Evolutionary conservation across 2,113 vertebrate species (phyloP).

Genomic region (Oreocharis arfaki): DNA sequence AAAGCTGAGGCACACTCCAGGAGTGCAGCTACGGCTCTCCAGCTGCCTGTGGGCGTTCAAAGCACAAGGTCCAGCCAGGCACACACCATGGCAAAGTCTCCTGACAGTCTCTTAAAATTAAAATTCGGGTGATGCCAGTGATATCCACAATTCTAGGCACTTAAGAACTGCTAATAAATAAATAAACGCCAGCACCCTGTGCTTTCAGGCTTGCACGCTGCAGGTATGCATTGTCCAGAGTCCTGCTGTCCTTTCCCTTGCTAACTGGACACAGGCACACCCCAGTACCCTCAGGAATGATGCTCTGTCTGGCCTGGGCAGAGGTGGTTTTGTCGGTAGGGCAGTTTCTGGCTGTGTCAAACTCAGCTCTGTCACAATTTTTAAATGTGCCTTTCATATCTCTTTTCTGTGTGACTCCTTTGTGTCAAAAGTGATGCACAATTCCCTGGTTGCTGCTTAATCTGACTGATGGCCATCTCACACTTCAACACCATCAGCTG

Average conservation of each 20-base stretch:
- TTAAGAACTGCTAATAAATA: not conserved
- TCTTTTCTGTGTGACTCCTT: not conserved
- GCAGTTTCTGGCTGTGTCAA: not conserved
- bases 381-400: not conserved
- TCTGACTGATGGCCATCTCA: not conserved
- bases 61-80: not conserved
- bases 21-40: not conserved
- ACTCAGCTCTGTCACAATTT: not conserved
- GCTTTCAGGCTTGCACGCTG: not conserved
- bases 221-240: not conserved
- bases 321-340: not conserved
- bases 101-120: not conserved
- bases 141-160: not conserved
- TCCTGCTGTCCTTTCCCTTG: not conserved
- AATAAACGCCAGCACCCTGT: not conserved
- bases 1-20: not conserved
- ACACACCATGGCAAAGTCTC: not conserved
- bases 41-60: not conserved
- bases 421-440: not conserved
- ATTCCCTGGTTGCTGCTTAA: not conserved
- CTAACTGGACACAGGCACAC: not conserved
- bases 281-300: not conserved
- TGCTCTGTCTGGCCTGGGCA: not conserved
- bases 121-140: not conserved
- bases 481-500: not conserved